Evolutionary conservation across 2,797 vertebrate species (phyloP).

Genomic region (Galago senegalensis): DNA sequence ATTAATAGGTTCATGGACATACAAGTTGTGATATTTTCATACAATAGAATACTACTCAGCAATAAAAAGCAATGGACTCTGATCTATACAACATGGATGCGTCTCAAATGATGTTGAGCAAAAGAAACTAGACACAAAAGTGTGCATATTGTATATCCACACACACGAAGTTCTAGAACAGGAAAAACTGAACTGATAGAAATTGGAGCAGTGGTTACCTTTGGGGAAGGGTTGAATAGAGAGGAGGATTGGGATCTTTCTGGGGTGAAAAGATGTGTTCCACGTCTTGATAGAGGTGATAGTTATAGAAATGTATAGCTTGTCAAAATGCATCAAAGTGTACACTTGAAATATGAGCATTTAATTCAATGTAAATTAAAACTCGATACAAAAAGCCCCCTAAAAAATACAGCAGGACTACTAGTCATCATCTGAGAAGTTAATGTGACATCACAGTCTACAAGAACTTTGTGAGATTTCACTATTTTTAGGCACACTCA

Average conservation of each 20-base stretch:
- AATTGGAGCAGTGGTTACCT: not conserved
- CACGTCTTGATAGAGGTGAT: not conserved
- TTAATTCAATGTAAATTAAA: conserved; percentile 30
- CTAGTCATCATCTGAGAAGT: conserved; percentile 15
- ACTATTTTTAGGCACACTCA: conserved; percentile 10
- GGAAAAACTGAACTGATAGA: not conserved
- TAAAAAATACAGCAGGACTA: not conserved
- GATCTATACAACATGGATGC: not conserved
- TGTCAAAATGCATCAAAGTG: not conserved
- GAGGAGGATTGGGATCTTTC: not conserved
- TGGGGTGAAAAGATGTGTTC: not conserved
- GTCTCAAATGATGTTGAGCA: not conserved
- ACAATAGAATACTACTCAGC: not conserved
- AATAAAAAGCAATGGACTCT: conserved; percentile 10
- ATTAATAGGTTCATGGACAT: not conserved
- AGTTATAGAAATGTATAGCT: not conserved
- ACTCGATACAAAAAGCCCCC: not conserved
- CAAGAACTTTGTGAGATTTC: not conserved
- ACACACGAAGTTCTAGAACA: not conserved
- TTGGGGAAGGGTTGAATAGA: not conserved
- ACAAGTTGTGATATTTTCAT: conserved; percentile 32
- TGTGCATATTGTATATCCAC: not conserved
- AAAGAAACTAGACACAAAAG: conserved; percentile 1
- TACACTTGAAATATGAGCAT: not conserved
- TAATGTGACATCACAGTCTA: not conserved